A percentile compares a stretch with the other conserved stretches of the same genome.
These are phyloP conservation scores for Paedocypris micromegethes DNA, from an alignment of 2,797 vertebrate genomes.

Conservation along the genomic window DNA sequence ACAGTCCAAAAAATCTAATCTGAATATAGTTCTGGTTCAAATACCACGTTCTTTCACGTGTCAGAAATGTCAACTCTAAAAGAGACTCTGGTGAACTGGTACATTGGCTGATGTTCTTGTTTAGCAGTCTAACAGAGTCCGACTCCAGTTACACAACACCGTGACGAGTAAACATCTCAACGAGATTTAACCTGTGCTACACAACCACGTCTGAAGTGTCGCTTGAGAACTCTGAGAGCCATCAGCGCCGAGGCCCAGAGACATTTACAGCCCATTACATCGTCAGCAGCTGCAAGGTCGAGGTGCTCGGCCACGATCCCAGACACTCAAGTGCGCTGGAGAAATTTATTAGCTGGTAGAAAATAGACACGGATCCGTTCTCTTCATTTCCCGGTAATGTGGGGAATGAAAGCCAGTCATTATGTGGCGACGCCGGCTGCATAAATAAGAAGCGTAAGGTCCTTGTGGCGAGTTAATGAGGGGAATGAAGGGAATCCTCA, in stretches of 20 bases:
- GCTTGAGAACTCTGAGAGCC: slow-evolving; percentile 13
- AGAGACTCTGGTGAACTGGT: too few species aligned
- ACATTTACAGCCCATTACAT: slow-evolving; percentile 37
- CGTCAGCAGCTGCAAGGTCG: slow-evolving; percentile 37
- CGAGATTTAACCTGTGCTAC: background rate
- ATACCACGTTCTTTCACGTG: too few species aligned
- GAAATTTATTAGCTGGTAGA: slow-evolving; percentile 43
- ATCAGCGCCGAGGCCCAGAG: slow-evolving; percentile 4
- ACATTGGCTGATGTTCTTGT: too few species aligned
- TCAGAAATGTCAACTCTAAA: too few species aligned
- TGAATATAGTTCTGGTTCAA: too few species aligned
- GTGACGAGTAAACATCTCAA: too few species aligned
- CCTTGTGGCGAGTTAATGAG: slow-evolving; percentile 4
- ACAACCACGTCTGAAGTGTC: background rate
- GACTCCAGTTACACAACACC: too few species aligned
- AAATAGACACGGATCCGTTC: slow-evolving; percentile 31
- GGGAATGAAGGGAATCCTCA: background rate
- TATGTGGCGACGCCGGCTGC: slow-evolving; percentile 15
- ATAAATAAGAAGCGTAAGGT: slow-evolving; percentile 7
- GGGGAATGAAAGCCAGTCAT: slow-evolving; percentile 34
- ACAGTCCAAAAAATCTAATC: too few species aligned
- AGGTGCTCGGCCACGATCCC: slow-evolving; percentile 32
- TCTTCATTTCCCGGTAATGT: slow-evolving; percentile 7
- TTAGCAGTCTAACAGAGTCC: too few species aligned
- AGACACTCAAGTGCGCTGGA: slow-evolving; percentile 29